Base-by-base conservation (phyloP, 2,113 vertebrate genomes). In the Psilopsiagon aurifrons region DNA sequence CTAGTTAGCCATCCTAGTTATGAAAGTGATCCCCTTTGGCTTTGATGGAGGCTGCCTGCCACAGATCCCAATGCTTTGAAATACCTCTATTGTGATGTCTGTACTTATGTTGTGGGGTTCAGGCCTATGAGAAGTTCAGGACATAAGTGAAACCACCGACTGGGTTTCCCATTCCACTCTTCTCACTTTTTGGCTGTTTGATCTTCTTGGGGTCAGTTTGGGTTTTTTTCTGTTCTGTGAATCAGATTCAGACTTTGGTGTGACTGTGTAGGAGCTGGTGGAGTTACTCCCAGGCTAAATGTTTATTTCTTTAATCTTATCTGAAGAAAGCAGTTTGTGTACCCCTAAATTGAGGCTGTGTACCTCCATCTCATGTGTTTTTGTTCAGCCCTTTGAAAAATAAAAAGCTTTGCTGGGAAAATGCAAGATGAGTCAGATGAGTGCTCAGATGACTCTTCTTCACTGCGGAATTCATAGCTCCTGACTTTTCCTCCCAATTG, bases 61-160 rank as follows among this genome's bases (percentile, higher is more conserved):
- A 75, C 88, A 91, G 67, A 76, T 91, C 29, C 71, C 57, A 74
- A 31, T 67, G 52, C 88, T 90, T 90, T 94, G 93, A 94, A 90
- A 94, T 85, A 49, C 12, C 55, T 91, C 69, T 89, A 19, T 49
- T 81, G 71, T 67, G 88, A 95, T 91, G 43, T 49, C 78, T 92
- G 74, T 91, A 75, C 83, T 95, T 94, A 77, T 1, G 6, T 74
- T 91, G 73, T 64, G 49, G 51, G 43, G 59, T 63, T 92, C 66
- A 77, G 83, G 62, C 69, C 70, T 68, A 19, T 59, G 46, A 76
- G 31, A 90, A 86, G 47, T 83, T 94, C 54, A 80, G 51, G 35
- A 59, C 78, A 19, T 22, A 73, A 87, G 33, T 88, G 51, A 89
- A 89, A 87, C 39, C 60, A 49, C 57, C 69, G 73, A 46, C 46